Evolutionary conservation across 2,888 invertebrate genomes (phyloP).

Genomic region (Drosophila mettleri): DNA sequence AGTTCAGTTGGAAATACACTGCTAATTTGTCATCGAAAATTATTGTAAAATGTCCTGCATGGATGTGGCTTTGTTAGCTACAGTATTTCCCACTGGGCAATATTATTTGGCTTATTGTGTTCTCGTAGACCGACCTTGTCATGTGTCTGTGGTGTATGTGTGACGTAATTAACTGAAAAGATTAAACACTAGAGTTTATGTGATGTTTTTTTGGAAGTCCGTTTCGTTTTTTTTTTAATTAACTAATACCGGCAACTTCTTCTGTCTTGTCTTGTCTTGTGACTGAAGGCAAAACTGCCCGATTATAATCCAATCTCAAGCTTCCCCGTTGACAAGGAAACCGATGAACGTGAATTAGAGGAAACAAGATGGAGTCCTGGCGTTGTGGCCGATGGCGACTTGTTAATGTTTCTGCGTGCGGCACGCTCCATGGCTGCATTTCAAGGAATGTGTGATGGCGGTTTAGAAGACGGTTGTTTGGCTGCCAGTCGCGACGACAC

Average conservation of each 20-base stretch:
- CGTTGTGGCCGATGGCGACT: conserved; percentile 96
- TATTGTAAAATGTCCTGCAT: conserved; percentile 1
- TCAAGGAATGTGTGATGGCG: conserved; percentile 99
- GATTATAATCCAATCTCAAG: conserved; percentile 86
- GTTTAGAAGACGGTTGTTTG: conserved; percentile 98
- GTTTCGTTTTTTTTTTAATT: conserved; percentile 59
- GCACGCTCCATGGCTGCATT: conserved; percentile 99
- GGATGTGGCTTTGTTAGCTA: background rate
- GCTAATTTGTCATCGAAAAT: background rate
- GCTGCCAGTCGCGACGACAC: conserved; percentile 99
- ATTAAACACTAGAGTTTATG: conserved; percentile 24
- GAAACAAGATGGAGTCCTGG: conserved; percentile 98
- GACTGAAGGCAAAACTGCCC: conserved; percentile 85
- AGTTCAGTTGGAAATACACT: conserved; percentile 6
- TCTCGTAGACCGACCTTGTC: conserved; percentile 38
- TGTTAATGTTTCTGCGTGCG: conserved; percentile 98
- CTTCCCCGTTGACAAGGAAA: conserved; percentile 85
- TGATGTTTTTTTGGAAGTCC: conserved; percentile 49
- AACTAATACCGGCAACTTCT: conserved; percentile 74
- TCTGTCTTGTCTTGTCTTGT: conserved; percentile 75
- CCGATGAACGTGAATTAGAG: conserved; percentile 87
- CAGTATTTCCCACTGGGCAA: conserved; percentile 17
- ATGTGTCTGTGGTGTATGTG: conserved; percentile 52
- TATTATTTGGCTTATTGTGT: conserved; percentile 52
- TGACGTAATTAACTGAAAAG: conserved; percentile 65